Evolutionary conservation across 2,797 vertebrate genomes (phyloP).

Genomic region (Enteromius fasciolatus): DNA sequence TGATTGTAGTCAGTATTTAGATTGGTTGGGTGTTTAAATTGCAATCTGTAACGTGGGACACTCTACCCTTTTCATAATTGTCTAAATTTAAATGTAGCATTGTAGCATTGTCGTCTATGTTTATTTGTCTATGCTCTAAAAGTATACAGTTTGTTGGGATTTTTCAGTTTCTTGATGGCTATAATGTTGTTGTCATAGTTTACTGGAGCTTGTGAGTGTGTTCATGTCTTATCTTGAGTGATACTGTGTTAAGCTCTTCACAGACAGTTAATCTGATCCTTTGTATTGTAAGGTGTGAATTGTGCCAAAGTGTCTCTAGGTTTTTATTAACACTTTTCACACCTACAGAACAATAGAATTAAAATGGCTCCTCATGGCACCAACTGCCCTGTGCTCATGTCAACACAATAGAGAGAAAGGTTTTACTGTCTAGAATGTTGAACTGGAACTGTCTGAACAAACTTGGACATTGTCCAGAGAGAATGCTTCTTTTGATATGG

Average conservation of each 20-base stretch:
- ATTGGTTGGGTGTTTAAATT: not conserved
- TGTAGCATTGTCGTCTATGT: not conserved
- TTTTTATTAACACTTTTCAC: not conserved
- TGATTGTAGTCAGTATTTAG: not conserved
- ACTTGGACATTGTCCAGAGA: not conserved
- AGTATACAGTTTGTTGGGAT: not conserved
- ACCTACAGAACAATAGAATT: not conserved
- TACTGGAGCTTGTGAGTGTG: not conserved
- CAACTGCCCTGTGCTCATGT: not conserved
- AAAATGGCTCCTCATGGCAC: not conserved
- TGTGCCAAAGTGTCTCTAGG: not conserved
- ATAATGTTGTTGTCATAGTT: not conserved
- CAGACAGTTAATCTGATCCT: not conserved
- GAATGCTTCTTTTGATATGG: not conserved
- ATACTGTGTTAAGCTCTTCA: conserved; percentile 8
- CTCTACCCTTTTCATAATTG: not conserved
- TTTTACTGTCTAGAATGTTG: not conserved
- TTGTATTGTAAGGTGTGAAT: not conserved
- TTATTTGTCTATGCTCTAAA: not conserved
- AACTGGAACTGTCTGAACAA: not conserved
- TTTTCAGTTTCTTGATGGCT: not conserved
- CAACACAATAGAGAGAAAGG: not conserved
- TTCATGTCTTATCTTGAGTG: not conserved
- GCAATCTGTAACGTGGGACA: not conserved
- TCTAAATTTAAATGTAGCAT: not conserved